Conservation (phyloP, 2,113 vertebrate species). For the Plecotus auritus region DNA sequence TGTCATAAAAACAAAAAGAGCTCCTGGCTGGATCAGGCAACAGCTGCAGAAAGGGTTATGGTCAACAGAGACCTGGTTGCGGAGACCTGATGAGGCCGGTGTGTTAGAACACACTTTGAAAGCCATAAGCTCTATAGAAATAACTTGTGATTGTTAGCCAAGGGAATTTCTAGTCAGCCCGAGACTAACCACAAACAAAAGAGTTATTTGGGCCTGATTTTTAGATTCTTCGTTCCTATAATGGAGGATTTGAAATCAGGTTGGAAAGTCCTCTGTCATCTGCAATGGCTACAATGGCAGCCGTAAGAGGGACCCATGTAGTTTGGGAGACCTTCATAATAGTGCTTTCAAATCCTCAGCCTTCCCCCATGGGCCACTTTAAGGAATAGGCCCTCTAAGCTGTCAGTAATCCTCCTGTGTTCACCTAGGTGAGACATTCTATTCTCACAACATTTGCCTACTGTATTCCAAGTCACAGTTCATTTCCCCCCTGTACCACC, state of each 20-base stretch:
- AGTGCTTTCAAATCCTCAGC: not conserved
- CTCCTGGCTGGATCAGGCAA: not conserved
- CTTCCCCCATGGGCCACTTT: not conserved
- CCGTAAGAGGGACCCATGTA: too few relatives aligned
- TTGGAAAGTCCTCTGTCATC: not conserved
- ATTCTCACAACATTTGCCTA: not conserved
- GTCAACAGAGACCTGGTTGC: not conserved
- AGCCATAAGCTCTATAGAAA: not conserved
- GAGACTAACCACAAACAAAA: not conserved
- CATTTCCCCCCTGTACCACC: not conserved
- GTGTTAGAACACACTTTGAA: not conserved
- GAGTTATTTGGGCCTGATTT: not conserved
- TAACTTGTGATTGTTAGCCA: not conserved
- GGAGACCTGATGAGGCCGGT: not conserved
- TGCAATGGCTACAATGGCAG: not conserved
- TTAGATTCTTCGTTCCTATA: not conserved
- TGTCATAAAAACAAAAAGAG: conserved; percentile 22
- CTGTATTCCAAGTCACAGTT: not conserved
- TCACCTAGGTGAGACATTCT: not conserved
- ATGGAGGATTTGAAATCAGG: not conserved
- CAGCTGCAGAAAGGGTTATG: not conserved
- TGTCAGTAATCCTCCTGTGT: not conserved
- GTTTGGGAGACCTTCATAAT: not conserved
- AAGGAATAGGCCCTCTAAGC: not conserved
- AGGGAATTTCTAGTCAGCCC: not conserved